phyloP scores from a whole-genome alignment of 2,113 vertebrate species.

The Centrocercus urophasianus region DNA sequence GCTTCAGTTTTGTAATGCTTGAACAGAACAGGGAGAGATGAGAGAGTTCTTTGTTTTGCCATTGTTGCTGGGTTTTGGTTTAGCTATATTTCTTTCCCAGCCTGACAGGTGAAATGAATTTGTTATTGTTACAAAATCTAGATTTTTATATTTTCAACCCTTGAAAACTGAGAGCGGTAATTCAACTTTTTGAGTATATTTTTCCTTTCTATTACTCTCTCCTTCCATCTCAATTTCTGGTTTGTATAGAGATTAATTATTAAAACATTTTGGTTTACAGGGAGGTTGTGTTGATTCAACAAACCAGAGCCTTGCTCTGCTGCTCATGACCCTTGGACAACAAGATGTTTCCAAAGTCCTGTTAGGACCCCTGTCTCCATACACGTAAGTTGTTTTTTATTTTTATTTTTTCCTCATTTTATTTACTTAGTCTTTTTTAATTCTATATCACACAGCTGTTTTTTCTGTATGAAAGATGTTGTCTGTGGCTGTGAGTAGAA shows the following conservation, averaged over 20 bases:
- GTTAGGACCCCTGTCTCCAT: conserved; percentile 92
- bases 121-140: conserved; percentile 2
- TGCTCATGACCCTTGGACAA: conserved; percentile 97
- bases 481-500: not conserved
- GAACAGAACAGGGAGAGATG: not conserved
- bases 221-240: conserved; percentile 17
- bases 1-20: not conserved
- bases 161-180: not conserved
- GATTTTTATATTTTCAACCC: conserved; percentile 25
- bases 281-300: conserved; percentile 95
- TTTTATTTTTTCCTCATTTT: not conserved
- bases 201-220: not conserved
- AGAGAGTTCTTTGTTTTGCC: not conserved
- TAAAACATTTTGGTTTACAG: conserved; percentile 80
- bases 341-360: conserved; percentile 96
- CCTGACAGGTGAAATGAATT: not conserved
- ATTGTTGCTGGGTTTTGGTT: not conserved
- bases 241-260: conserved; percentile 73
- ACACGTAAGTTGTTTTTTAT: conserved; percentile 87
- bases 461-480: not conserved
- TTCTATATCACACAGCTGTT: not conserved
- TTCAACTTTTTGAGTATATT: not conserved
- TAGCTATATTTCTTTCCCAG: not conserved
- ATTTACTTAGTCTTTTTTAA: not conserved
- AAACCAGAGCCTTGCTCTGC: conserved; percentile 93